These are phyloP conservation scores for Mormyrus lacerda DNA, from an alignment of 2,113 vertebrate genomes.

Conservation along the genomic window DNA sequence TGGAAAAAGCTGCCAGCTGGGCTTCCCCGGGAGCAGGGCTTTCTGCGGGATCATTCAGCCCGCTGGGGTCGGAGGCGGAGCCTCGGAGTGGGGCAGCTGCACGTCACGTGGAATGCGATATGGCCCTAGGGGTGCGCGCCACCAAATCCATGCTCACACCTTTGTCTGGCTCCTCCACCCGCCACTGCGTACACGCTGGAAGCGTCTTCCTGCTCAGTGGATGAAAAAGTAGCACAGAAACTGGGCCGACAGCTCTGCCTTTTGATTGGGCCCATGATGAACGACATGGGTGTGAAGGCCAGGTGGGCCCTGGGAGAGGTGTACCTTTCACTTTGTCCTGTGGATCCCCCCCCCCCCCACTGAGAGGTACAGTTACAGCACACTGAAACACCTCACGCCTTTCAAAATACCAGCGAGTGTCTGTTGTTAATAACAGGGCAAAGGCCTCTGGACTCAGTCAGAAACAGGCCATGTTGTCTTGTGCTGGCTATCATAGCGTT, in stretches of 20 bases:
- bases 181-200: neutral
- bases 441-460: conserved; percentile 14
- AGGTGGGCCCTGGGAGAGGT: conserved; percentile 8
- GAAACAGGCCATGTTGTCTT: conserved; percentile 10
- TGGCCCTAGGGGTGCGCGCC: neutral
- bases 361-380: conserved; percentile 29
- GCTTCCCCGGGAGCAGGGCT: conserved; percentile 21
- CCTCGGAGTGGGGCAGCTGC: neutral
- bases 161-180: neutral
- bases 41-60: neutral
- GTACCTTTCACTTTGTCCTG: conserved; percentile 30
- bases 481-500: neutral
- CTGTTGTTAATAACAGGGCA: conserved; percentile 23
- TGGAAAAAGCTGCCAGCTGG: conserved; percentile 28
- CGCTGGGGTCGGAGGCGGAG: neutral
- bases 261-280: conserved; percentile 37
- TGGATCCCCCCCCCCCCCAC: conserved; percentile 14
- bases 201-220: neutral
- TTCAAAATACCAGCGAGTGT: conserved; percentile 18
- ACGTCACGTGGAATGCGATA: neutral
- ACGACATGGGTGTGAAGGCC: conserved; percentile 30
- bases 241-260: conserved; percentile 33
- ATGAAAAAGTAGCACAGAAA: conserved; percentile 25
- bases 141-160: neutral
- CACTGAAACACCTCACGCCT: conserved; percentile 20